phyloP scores from a whole-genome alignment of 2,113 vertebrate genomes.

The Dasypus novemcinctus region DNA sequence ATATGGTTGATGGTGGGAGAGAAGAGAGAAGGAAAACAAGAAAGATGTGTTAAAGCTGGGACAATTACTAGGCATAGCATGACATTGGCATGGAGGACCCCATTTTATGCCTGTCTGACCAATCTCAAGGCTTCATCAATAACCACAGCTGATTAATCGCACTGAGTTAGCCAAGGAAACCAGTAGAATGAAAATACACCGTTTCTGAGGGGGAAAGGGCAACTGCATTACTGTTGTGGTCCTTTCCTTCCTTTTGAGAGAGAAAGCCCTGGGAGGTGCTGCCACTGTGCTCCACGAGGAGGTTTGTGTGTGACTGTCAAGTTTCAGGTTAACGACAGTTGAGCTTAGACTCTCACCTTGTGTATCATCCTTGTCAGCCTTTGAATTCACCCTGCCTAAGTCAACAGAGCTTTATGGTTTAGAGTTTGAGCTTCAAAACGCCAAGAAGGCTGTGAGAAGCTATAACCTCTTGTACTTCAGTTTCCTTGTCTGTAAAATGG shows the following conservation, averaged over 20 bases:
- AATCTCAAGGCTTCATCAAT: constrained; percentile 53
- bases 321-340: not conserved
- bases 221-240: not conserved
- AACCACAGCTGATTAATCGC: constrained; percentile 53
- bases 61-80: not conserved
- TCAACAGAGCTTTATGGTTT: not conserved
- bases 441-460: not conserved
- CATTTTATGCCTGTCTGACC: constrained; percentile 56
- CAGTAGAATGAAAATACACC: not conserved
- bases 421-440: not conserved
- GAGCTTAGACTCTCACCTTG: not conserved
- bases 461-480: not conserved
- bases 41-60: not conserved
- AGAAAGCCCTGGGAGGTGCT: not conserved
- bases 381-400: not conserved
- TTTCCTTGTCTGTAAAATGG: not conserved
- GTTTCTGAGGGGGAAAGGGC: not conserved
- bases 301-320: not conserved
- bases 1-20: not conserved
- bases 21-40: constrained; percentile 45
- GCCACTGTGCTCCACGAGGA: not conserved
- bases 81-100: constrained; percentile 19
- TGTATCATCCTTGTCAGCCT: not conserved
- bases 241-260: not conserved
- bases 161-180: not conserved